Evolutionary conservation across 2,888 invertebrate genomes (phyloP), one percentile per base, ranked within the genome.

Genomic region (Tribolium freemani): DNA sequence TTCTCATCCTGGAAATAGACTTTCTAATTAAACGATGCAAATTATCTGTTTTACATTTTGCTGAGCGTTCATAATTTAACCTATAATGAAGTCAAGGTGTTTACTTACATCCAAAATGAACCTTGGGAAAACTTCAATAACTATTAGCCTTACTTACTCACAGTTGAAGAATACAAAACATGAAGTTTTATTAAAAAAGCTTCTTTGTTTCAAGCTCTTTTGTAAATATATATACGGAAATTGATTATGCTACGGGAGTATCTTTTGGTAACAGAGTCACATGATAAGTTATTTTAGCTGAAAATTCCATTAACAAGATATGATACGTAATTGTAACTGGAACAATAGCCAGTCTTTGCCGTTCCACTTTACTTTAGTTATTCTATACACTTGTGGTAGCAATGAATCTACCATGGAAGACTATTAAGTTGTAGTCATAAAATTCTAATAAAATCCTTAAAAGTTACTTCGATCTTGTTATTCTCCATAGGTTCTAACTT

Each of bases 21-120:
- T 54, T 69, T 69, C 51, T 69, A 60, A 61, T 69, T 51, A 69
- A 69, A 38, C 44, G 45, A 60, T 69, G 61, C 61, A 69, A 61
- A 69, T 69, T 53, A 60, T 30, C 38, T 44, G 20, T 13, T 44
- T 64, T 64, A 54, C 53, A 64, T 64, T 45, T 53, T 64, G 26
- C 64, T 16, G 21, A 54, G 30, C 38, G 64, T 20, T 64, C 26
- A 63, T 50, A 53, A 54, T 16, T 53, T 64, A 20, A 45, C 26
- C 13, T 51, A 51, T 51, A 50, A 63, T 21, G 50, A 11, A 54
- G 54, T 45, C 54, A 54, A 54, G 44, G 21, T 64, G 64, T 4
- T 64, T 21, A 31, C 45, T 38, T 51, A 13, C 44, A 44, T 11
- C 54, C 5, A 44, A 31, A 63, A 31, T n/a, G 38, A 11, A 26